Percentiles rank a stretch among this genome's conserved stretches.
Conservation (phyloP, 2,113 vertebrate genomes). For the Neotoma lepida region DNA sequence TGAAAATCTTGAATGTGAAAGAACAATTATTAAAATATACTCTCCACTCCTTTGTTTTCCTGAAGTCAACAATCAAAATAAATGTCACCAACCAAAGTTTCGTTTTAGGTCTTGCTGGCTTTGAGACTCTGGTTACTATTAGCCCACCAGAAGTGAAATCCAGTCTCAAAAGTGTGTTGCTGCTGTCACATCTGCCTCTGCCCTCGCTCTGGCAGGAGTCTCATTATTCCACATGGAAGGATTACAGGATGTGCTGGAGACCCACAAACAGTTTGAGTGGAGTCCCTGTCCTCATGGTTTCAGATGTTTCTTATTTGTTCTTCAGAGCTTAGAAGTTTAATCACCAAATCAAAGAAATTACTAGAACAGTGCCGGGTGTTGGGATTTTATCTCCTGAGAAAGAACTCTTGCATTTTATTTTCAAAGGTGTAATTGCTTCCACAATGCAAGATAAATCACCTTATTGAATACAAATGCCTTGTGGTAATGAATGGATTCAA, state of each 20-base stretch:
- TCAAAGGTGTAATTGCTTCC: neutral
- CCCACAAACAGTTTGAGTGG: neutral
- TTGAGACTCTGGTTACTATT: conserved; percentile 8
- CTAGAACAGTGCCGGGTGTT: neutral
- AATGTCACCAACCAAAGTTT: conserved; percentile 41
- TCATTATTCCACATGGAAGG: neutral
- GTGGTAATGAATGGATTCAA: neutral
- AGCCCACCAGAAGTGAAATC: neutral
- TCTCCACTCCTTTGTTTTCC: conserved; percentile 4
- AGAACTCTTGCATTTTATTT: conserved; percentile 42
- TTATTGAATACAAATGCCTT: conserved; percentile 22
- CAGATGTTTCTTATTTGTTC: conserved; percentile 20
- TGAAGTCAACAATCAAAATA: conserved; percentile 16
- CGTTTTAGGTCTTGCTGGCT: conserved; percentile 41
- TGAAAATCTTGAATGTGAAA: neutral
- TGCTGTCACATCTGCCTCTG: neutral
- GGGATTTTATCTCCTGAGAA: conserved; percentile 7
- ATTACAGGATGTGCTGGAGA: neutral
- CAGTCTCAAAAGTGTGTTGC: neutral
- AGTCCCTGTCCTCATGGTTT: neutral
- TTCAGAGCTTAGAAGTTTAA: conserved; percentile 5
- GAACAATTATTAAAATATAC: neutral
- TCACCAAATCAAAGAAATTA: conserved; percentile 35
- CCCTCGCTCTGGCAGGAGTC: neutral
- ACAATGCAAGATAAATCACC: conserved; percentile 5